Base-by-base conservation (phyloP, 2,888 invertebrate species). In the Lasioglossum leucozonium region DNA sequence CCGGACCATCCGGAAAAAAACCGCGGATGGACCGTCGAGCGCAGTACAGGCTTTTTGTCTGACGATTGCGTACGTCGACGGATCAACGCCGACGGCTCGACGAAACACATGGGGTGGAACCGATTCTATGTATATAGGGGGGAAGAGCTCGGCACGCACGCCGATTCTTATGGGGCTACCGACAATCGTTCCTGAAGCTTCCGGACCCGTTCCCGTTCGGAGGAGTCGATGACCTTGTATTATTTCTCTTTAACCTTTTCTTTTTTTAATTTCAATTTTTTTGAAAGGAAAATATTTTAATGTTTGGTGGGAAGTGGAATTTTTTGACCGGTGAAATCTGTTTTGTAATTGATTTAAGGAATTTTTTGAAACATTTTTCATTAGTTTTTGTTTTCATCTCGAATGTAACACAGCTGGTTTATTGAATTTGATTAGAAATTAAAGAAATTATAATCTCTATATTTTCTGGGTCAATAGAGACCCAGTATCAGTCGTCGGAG, bases 31-130 rank as follows among this genome's bases (percentile, higher is more conserved):
- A 84, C 86, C 81, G 82, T 82, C 87, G 74, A 79, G 79, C 84
- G 88, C 84, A 86, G 83, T 90, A 90, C 90, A 90, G 85, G 62
- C 62, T 62, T n/a, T n/a, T n/a, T 44, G 34, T 82, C 73, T 58
- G 74, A 77, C 79, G 79, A 37, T 22, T 67, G 11, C 85, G 34
- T 34, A n/a, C 75, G 62, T 71, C 84, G 85, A 82, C 79, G 73
- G 55, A n/a, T 30, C 18, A 44, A 75, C 78, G 78, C 51, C 88
- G 92, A 88, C 87, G 92, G 89, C 73, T 77, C 76, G 69, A 40
- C 40, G 30, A 62, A 62, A 62, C 62, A 62, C 62, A 55, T 55
- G 62, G 62, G 62, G 62, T 62, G 62, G 30, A 55, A 34, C 62
- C 62, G 62, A 62, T 62, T 58, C 16, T 18, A 30, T 34, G 18